These are phyloP conservation scores for Stenodera caucasica DNA, from an alignment of 2,888 invertebrate species.

Conservation along the genomic window DNA sequence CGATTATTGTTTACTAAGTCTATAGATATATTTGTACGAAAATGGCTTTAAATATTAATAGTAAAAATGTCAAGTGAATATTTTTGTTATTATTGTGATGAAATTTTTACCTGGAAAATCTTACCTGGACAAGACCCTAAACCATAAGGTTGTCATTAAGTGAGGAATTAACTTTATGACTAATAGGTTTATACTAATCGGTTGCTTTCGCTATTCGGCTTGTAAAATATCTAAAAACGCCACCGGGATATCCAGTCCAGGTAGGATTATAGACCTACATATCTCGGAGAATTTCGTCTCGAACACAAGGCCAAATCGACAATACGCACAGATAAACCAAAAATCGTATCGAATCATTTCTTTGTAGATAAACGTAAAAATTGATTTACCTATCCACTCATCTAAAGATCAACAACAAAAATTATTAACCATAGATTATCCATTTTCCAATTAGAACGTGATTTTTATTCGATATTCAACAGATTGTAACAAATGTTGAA, in stretches of 20 bases:
- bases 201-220: slow-evolving; percentile 17
- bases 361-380: neutral
- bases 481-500: neutral
- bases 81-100: slow-evolving; percentile 23
- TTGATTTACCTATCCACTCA: neutral
- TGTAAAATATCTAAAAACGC: slow-evolving; percentile 15
- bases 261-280: neutral
- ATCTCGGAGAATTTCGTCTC: slow-evolving; percentile 6
- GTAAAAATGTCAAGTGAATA: slow-evolving; percentile 2
- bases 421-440: neutral
- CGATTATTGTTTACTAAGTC: neutral
- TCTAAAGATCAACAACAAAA: neutral
- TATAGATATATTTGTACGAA: neutral
- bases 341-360: neutral
- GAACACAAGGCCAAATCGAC: slow-evolving; percentile 1
- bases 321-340: neutral
- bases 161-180: slow-evolving; percentile 31
- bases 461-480: neutral
- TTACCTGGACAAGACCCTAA: slow-evolving; percentile 23
- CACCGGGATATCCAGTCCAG: slow-evolving; percentile 16
- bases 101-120: slow-evolving; percentile 26
- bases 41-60: neutral
- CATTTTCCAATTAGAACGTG: neutral
- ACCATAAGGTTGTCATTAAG: slow-evolving; percentile 29
- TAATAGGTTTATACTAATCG: slow-evolving; percentile 31